Base-by-base conservation (phyloP, 1,140 invertebrate genomes). In the Ostrea denselamellosa region DNA sequence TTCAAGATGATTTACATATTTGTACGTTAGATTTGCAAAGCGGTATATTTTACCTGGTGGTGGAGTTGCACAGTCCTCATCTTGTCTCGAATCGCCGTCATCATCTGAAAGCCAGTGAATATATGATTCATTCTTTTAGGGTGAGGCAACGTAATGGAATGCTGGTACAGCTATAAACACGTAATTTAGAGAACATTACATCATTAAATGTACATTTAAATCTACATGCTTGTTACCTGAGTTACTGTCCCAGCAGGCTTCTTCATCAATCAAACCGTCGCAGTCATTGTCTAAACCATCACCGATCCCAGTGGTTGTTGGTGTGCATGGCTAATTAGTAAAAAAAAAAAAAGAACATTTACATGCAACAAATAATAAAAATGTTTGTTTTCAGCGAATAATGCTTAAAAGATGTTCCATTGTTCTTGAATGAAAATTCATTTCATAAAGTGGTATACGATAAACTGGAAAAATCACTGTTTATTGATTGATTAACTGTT, bases 41-140 rank as follows among this genome's bases (percentile, higher is more conserved):
- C 17, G 12, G 28, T 28, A 85, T 86, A 7, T 68, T 86, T 88
- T 83, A 92, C 91, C 86, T 88, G 91, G 90, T 9, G 87, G 86
- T 1, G 90, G 90, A 10, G 58, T 86, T 1, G 90, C 89, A 62
- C 91, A 91, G 83, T 92, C 92, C 86, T 92, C 92, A 17, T 92
- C 91, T 14, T 89, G 56, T n/a, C 71, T 25, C 4, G 90, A 91
- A 88, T 92, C 92, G 0, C 89, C 90, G 77, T 91, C 91, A 87
- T 92, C 87, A 87, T 92, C 91, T 91, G 86, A 8, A 87, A 77
- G 19, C n/a, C 71, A 81, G 17, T 81, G 9, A 17, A 62, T 62
- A 19, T 19, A 19, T 62, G 17, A 62, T 19, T 62, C 56, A 62
- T 62, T 7, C n/a, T 62, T 62, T 62, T 19, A 62, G 54, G 54